These are phyloP conservation scores for Sinonovacula constricta DNA, from an alignment of 1,140 invertebrate species.

Conservation along the genomic window DNA sequence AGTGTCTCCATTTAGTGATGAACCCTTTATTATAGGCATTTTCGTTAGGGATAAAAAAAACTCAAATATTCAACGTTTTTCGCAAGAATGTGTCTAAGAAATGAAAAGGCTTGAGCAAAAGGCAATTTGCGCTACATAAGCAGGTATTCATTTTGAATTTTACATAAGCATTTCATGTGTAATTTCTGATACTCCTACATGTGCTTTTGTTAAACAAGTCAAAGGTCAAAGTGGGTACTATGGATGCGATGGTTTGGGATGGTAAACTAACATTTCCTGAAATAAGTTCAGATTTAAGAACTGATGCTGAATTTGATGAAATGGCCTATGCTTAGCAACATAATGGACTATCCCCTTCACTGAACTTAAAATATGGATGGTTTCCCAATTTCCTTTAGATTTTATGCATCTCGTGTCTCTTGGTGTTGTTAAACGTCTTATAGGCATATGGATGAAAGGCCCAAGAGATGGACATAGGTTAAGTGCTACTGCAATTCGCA, in stretches of 20 bases:
- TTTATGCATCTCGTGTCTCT: not conserved
- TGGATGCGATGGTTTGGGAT: not conserved
- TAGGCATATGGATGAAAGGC: not conserved
- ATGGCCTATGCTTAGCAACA: not conserved
- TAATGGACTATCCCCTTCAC: not conserved
- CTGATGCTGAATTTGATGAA: not conserved
- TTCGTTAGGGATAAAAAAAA: conserved; percentile 35
- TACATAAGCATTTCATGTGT: not conserved
- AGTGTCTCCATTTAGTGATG: not conserved
- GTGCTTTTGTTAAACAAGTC: not conserved
- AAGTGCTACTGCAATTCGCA: conserved; percentile 10
- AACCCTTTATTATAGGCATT: conserved; percentile 48
- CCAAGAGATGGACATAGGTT: conserved; percentile 19
- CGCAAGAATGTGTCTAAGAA: conserved; percentile 33
- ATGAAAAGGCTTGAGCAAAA: conserved; percentile 7
- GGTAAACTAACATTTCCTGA: not conserved
- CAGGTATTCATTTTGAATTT: not conserved
- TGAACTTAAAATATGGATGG: not conserved
- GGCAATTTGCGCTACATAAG: conserved; percentile 3
- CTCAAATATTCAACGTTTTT: conserved; percentile 14
- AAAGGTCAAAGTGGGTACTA: not conserved
- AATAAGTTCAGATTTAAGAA: not conserved
- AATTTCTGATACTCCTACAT: not conserved
- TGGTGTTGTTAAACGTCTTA: not conserved
- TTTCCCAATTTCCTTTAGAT: not conserved